Evolutionary conservation across 1,140 invertebrate genomes (phyloP), one percentile per base, ranked within the genome.

Genomic region (Reticulitermes speratus): DNA sequence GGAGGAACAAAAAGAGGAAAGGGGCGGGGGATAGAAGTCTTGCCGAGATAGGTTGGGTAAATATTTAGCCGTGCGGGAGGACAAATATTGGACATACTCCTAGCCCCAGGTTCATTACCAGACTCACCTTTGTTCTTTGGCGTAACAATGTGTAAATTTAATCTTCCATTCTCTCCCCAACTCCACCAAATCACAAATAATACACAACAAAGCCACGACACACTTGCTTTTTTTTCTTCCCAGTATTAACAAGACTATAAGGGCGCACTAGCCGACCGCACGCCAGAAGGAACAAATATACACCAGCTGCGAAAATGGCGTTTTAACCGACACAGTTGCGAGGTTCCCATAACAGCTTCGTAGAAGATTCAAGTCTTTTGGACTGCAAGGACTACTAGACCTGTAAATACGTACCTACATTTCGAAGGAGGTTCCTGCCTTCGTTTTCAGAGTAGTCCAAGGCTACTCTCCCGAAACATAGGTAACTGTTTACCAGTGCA

Each of bases 111-210:
- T 82, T 85, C 85, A 85, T 85, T 85, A 85, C 59, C 75, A 81
- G 55, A 81, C 85, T 85, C 75, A 52, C 85, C 55, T 75, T 85
- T 85, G 85, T 75, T 85, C 85, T 23, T 65, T 32, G 65, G 85
- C 85, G 85, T 81, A 81, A 85, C 85, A 55, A 85, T 85, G 85
- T 85, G 85, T 85, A 85, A 81, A 75, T 85, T 81, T 75, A 85
- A 85, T 85, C 85, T 85, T 25, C 45, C 32, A 25, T 84, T 52
- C n/a, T 14, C 65, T 30, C n/a, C 9, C 65, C 12, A n/a, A 25
- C 83, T 82, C 32, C 32, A 84, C 83, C 11, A 19, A n/a, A 48
- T 14, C 25, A 52, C n/a, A 1, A 55, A 14, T 19, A 32, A 32
- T 19, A 52, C 48, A 52, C 32, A 48, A 12, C 38, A 11, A 38